Evolutionary conservation across 2,113 vertebrate species (phyloP), one percentile per base, ranked within the genome.

Genomic region (Tor tambroides): DNA sequence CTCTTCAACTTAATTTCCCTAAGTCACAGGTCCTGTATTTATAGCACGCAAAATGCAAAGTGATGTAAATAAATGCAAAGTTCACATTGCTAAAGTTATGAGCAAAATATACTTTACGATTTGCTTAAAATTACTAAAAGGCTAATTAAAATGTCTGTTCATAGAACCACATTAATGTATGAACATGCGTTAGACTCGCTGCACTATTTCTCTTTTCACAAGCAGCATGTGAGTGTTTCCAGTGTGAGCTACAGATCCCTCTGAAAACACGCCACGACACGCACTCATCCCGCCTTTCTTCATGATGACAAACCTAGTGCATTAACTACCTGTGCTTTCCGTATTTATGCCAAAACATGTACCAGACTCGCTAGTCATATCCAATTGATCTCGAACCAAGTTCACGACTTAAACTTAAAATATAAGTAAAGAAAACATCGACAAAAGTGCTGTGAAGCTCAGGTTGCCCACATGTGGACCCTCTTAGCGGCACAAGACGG

Each of bases 231-330:
- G 30, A 80, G 43, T 46, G 43, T 6, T 49, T 35, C 26, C 41
- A 28, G 8, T 9, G n/a, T 43, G 15, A 21, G 1, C 9, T 19
- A 28, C 46, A 78, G 46, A 30, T 76, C 41, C n/a, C 74, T 67
- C 12, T 30, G n/a, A 81, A 65, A 71, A 83, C 80, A 71, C 63
- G 80, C 28, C 80, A 71, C 46, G 49, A 78, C 76, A 78, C 46
- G 76, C 80, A 32, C 43, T 30, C 61, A 83, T 83, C 80, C 80
- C 80, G 80, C 80, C 80, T 69, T 83, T 83, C 80, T 49, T 51
- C 41, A 51, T 32, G 26, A 51, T 49, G 19, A 51, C 28, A 83
- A 83, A 49, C 43, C 28, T 46, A 81, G 30, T 43, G 14, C 23
- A 1, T 65, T 41, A 43, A 65, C 5, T 67, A 5, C 38, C 80